Base-by-base conservation (phyloP, 2,888 invertebrate genomes). In the Spisula subtruncata region DNA sequence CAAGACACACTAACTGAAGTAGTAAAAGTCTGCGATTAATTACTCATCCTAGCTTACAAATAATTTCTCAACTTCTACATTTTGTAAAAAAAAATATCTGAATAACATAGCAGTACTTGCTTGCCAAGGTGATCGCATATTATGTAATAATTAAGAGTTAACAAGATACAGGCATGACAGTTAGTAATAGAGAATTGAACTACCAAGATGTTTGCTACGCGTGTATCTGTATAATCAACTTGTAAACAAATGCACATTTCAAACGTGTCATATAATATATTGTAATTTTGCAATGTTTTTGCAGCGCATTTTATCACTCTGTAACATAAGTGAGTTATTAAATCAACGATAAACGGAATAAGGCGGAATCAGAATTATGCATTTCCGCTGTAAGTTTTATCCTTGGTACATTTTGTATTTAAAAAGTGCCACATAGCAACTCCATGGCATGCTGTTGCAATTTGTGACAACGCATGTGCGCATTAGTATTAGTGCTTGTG, bases 1-100 rank as follows among this genome's bases (percentile, higher is more conserved):
- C 85, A 82, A 85, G 85, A 87, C 48, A 79, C 83, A 79, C 56
- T 85, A 54, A 79, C 71, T 18, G 16, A 18, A 83, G 60, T 71
- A 60, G 81, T 56, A 82, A 41, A 85, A 90, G 86, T 48, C 71
- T 91, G 87, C 75, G 87, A 91, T 91, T 91, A 89, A 91, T 91
- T 91, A 87, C 82, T 48, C 75, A 56, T 87, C 48, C 81, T 46
- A 35, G 83, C 81, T 81, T 56, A 51, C 29, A 83, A 81, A 88
- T 88, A 81, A 81, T 88, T 66, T 88, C 84, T 56, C 83, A 86
- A 85, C 56, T 86, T 81, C 75, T 75, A 6, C 66, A 66, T 66
- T 86, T 80, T 86, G 51, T 81, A 54, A 85, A 85, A 79, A 60
- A 60, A 60, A 4, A 60, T 25, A 2, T 5, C 1, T 25, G 25